phyloP scores from a whole-genome alignment of 2,888 invertebrate genomes.

The Diaperis boleti region DNA sequence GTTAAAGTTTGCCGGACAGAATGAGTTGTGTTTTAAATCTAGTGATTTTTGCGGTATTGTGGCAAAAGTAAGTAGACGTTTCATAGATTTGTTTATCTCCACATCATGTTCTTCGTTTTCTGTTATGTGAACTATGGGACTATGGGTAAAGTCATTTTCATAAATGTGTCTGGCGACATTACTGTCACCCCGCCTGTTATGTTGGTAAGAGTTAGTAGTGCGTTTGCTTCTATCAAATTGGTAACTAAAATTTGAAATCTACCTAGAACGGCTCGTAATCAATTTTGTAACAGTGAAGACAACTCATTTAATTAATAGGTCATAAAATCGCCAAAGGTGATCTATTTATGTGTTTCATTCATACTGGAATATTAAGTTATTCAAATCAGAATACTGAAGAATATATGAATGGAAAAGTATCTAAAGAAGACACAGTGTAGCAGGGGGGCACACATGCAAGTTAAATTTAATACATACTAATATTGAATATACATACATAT shows the following conservation, averaged over 20 bases:
- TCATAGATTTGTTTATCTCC: neutral
- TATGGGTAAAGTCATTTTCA: neutral
- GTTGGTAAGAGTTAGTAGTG: conserved; percentile 21
- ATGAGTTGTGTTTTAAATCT: conserved; percentile 54
- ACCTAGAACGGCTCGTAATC: too few species aligned
- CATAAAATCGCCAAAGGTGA: conserved; percentile 2
- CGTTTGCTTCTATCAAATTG: conserved; percentile 19
- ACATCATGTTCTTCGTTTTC: neutral
- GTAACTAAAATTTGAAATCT: too few species aligned
- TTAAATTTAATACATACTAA: neutral
- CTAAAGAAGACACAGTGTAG: neutral
- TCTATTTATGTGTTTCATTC: conserved; percentile 27
- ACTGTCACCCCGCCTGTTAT: neutral
- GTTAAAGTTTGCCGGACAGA: conserved; percentile 48
- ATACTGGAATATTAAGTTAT: conserved; percentile 2
- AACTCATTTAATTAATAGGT: conserved; percentile 2
- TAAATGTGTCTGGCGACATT: neutral
- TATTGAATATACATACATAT: too few species aligned
- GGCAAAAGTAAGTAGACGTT: conserved; percentile 48
- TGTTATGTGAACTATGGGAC: too few species aligned
- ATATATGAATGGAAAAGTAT: conserved; percentile 29
- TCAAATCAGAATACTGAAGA: conserved; percentile 23
- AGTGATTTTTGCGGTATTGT: conserved; percentile 45
- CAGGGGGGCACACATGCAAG: neutral
- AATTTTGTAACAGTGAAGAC: neutral